Evolutionary conservation across 2,888 invertebrate species (phyloP), one percentile per base, ranked within the genome.

Genomic region (Bembecia ichneumoniformis): DNA sequence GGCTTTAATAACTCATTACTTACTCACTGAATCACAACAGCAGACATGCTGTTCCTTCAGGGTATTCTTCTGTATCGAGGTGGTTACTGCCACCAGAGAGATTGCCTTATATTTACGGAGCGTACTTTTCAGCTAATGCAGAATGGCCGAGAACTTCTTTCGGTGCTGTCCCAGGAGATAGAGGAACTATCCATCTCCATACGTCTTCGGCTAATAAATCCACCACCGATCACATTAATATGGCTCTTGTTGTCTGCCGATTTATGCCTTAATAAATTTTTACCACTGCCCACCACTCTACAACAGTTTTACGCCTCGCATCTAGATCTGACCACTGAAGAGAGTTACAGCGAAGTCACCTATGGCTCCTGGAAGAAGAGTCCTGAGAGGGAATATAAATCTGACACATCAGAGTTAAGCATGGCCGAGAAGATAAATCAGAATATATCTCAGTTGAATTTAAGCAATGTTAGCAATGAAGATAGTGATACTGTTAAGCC

Each of bases 71-170:
- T n/a, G n/a, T n/a, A n/a, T n/a, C n/a, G n/a, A n/a, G n/a, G n/a
- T n/a, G n/a, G n/a, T n/a, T n/a, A n/a, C n/a, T n/a, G n/a, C n/a
- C n/a, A n/a, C n/a, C n/a, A n/a, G n/a, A n/a, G n/a, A n/a, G n/a
- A n/a, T n/a, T n/a, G n/a, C n/a, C n/a, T n/a, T n/a, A n/a, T n/a
- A n/a, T n/a, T n/a, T n/a, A n/a, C n/a, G n/a, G n/a, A n/a, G n/a
- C n/a, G n/a, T n/a, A n/a, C n/a, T n/a, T n/a, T 64, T 13, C 78
- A 87, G 87, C 57, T 87, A 20, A 86, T 87, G 87, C 87, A 86
- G 52, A 87, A 86, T 35, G 87, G 87, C 0, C 63, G 87, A 1
- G 87, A 87, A 48, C 68, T 87, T 0, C 68, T 84, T 0, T 71
- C 82, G 0, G 75, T 83, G 0, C 63, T 80, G 0, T 64, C 82